Conservation (phyloP, 2,888 invertebrate genomes). For the Eupeodes latifasciatus region DNA sequence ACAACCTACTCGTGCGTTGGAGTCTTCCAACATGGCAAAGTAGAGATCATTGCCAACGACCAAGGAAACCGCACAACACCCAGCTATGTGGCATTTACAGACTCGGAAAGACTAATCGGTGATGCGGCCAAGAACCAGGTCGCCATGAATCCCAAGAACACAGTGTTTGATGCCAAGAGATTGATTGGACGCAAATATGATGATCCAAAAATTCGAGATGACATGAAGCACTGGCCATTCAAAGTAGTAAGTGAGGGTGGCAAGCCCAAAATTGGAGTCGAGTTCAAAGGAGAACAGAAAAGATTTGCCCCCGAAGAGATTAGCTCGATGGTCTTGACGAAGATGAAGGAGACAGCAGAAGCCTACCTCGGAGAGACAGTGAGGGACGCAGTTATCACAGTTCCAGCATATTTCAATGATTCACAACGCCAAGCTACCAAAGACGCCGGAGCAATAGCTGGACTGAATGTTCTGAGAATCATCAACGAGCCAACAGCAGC, state of each 20-base stretch:
- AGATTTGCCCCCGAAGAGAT: conserved; percentile 95
- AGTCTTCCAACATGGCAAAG: conserved; percentile 90
- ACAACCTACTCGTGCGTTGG: conserved; percentile 93
- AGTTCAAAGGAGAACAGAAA: conserved; percentile 94
- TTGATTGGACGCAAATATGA: conserved; percentile 95
- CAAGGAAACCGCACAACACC: conserved; percentile 91
- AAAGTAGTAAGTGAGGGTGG: conserved; percentile 91
- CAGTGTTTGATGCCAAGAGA: conserved; percentile 95
- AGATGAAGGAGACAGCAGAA: conserved; percentile 93
- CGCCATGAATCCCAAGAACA: conserved; percentile 94
- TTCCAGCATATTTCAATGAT: conserved; percentile 95
- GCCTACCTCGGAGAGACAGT: conserved; percentile 93
- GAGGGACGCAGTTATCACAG: conserved; percentile 93
- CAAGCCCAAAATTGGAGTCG: conserved; percentile 91
- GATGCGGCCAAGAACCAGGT: conserved; percentile 92
- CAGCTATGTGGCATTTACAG: conserved; percentile 90
- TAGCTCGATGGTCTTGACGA: conserved; percentile 94
- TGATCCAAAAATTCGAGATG: conserved; percentile 93
- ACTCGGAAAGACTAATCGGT: conserved; percentile 91
- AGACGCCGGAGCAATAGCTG: conserved; percentile 94
- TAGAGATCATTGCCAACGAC: conserved; percentile 91
- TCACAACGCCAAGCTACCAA: conserved; percentile 96
- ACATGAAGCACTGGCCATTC: conserved; percentile 97
- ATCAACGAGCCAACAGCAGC: conserved; percentile 96
- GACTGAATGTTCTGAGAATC: conserved; percentile 93